A percentile compares a stretch with the other conserved stretches of the same genome.
phyloP scores from a whole-genome alignment of 2,113 vertebrate species.

The Camelus bactrianus region DNA sequence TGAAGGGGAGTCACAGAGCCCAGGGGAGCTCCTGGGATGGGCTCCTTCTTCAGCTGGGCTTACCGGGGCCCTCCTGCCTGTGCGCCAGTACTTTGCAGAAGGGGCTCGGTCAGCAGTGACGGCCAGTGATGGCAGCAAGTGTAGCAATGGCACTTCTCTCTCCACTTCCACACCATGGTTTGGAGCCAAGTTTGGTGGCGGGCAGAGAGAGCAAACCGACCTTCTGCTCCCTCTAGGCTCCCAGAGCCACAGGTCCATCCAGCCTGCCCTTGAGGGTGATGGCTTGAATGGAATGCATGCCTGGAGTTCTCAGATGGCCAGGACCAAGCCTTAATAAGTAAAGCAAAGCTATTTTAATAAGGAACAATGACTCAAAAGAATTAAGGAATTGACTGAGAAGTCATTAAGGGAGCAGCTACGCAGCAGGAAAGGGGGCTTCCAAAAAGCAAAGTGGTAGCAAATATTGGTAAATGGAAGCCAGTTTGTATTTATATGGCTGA shows the following conservation, averaged over 20 bases:
- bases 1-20: neutral
- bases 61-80: neutral
- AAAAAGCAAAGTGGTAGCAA: neutral
- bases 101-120: too few species aligned
- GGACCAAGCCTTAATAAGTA: neutral
- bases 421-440: neutral
- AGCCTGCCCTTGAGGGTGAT: neutral
- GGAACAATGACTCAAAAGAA: neutral
- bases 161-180: neutral
- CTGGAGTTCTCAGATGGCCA: neutral
- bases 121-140: neutral
- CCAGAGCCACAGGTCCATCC: neutral
- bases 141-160: rapidly evolving
- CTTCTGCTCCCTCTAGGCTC: too few species aligned
- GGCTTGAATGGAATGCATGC: neutral
- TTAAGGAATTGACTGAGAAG: neutral
- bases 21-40: neutral
- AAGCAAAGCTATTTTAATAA: neutral
- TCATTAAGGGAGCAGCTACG: neutral
- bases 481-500: neutral
- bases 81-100: neutral
- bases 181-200: neutral
- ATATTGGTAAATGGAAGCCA: neutral
- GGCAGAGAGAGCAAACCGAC: neutral
- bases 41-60: neutral